Evolutionary conservation across 2,113 vertebrate species (phyloP), one percentile per base, ranked within the genome.

Genomic region (Dicerorhinus sumatrensis): DNA sequence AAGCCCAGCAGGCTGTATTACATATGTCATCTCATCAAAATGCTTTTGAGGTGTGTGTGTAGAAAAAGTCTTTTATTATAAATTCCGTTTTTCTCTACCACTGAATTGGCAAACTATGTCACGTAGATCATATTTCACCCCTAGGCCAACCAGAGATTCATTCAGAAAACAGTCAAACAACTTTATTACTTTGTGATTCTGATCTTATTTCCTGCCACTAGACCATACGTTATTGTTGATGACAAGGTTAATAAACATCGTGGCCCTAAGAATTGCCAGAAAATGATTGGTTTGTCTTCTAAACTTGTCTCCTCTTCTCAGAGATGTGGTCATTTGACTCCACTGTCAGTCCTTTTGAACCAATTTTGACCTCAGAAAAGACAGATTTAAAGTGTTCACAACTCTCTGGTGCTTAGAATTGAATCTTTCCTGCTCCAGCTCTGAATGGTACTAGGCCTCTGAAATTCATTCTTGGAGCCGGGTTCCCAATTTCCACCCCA

Each of bases 131-230:
- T 51, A 72, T 93, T 86, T 97, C 13, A 95, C 17, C 25, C 72
- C 54, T 23, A 81, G 62, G 48, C 69, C 70, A 87, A 87, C 27
- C 16, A 82, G n/a, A 89, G n/a, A 73, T 85, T 86, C 65, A 65
- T 84, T 81, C 46, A 77, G 20, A 25, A 94, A 73, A 23, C 27
- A 86, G 51, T 51, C 58, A 94, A 95, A 67, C 25, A 56, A n/a
- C 31, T 85, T 92, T 65, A 62, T 69, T 67, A 80, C 72, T 89
- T 97, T 94, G 60, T 54, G n/a, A 95, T 85, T 97, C 60, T 92
- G 42, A 72, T 97, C 77, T 73, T 77, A 29, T 92, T 89, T 85
- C 29, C 16, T 89, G 58, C 42, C 83, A 73, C 36, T 91, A 93
- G n/a, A 65, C 23, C 36, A 39, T 42, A 36, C 56, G n/a, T 39